These are phyloP conservation scores for Torymus tubicola DNA, from an alignment of 2,888 invertebrate species.

Conservation along the genomic window DNA sequence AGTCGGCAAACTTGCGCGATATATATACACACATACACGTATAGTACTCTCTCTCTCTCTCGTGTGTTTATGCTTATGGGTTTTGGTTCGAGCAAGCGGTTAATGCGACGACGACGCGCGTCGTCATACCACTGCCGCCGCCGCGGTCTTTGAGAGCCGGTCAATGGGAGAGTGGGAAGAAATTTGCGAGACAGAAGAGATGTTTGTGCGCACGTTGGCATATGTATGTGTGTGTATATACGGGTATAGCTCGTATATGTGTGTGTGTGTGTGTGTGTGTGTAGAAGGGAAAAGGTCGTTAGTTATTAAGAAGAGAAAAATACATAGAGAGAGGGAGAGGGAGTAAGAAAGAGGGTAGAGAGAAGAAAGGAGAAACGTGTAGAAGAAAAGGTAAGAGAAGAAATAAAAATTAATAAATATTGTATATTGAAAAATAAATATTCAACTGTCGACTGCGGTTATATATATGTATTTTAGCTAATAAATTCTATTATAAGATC, in stretches of 20 bases:
- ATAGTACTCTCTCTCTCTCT: not conserved
- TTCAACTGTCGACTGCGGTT: too few species aligned
- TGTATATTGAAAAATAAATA: too few species aligned
- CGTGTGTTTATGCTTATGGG: slow-evolving; percentile 7
- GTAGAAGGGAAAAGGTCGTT: slow-evolving; percentile 11
- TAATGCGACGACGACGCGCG: slow-evolving; percentile 2
- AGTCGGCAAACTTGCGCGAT: slow-evolving; percentile 27
- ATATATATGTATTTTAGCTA: too few species aligned
- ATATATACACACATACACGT: not conserved
- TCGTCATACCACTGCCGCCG: not conserved
- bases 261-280: not conserved
- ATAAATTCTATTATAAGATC: too few species aligned
- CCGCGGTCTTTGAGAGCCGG: slow-evolving; percentile 4
- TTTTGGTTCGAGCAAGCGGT: not conserved
- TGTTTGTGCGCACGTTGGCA: not conserved
- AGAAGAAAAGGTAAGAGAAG: too few species aligned
- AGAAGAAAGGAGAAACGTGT: too few species aligned
- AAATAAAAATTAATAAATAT: too few species aligned
- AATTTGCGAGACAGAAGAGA: slow-evolving; percentile 19
- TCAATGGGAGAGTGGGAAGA: slow-evolving; percentile 28
- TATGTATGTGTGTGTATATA: too few species aligned
- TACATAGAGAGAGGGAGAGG: not conserved
- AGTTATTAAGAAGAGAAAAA: too few species aligned
- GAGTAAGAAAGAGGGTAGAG: not conserved
- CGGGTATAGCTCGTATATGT: too few species aligned